Base-by-base conservation (phyloP, 30 jellyfish, hydroid and myxozoan species). In the Chironex yamaguchii region DNA sequence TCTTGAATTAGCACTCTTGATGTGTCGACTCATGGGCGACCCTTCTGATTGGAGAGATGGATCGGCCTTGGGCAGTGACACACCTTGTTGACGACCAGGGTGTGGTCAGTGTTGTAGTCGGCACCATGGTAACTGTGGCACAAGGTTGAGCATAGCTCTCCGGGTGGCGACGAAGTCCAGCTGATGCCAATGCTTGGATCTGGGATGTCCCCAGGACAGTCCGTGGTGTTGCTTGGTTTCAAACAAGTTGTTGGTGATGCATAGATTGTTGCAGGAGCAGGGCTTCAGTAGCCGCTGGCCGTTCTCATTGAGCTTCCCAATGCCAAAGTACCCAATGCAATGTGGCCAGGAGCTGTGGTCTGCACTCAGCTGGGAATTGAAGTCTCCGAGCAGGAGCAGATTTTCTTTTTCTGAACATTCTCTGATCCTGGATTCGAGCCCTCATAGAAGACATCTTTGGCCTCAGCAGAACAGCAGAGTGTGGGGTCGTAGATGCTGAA, bases 191-290 rank as follows among this genome's bases (percentile, higher is more conserved):
- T 36, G 76, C 1, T 65, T 17, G 0, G 92, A 81, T 0, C 83
- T 49, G 1, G 90, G 92, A 62, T 81, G 86, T 17, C 52, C 22
- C 92, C 90, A 67, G 0, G 92, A 63, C 51, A 81, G 76, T 49
- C 27, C 20, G 77, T 36, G 90, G 25, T 81, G 86, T 28, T 30
- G 54, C 29, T 81, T 81, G 74, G 76, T 30, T 27, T 34, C 9
- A 86, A 81, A 81, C 86, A 63, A 81, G 24, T 85, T 33, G 75
- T 67, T 24, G 22, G 88, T 35, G 58, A 81, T 25, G 76, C 92
- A 81, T 2, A 81, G 74, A 20, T 81, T 20, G 27, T 64, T 35
- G 32, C 9, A 36, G 29, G 81, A 4, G 85, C 90, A 53, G 2
- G 28, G 36, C 33, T 78, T 81, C 11, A 78, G 85, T 24, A 78